Evolutionary conservation across 2,113 vertebrate species (phyloP).

Genomic region (Spea bombifrons): DNA sequence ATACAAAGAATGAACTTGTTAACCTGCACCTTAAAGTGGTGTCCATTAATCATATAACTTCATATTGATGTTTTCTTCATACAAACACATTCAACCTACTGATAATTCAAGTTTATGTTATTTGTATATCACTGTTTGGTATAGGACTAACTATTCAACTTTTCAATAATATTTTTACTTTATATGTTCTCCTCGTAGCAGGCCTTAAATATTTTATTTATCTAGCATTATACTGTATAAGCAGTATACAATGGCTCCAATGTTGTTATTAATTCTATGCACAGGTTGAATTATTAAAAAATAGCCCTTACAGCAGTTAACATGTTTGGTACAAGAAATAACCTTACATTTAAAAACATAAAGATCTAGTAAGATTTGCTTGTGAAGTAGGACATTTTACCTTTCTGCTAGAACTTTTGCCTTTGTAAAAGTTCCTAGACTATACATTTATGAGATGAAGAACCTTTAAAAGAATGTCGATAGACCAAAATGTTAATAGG

Average conservation of each 20-base stretch:
- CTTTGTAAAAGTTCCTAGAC: conserved; percentile 21
- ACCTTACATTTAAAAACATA: conserved; percentile 26
- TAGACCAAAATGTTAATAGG: conserved; percentile 41
- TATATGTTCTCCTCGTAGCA: neutral
- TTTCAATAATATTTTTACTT: neutral
- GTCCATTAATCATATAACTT: too few species aligned
- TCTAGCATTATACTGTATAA: neutral
- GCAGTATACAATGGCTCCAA: neutral
- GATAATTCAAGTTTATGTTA: too few species aligned
- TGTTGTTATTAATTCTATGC: neutral
- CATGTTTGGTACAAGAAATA: conserved; percentile 8
- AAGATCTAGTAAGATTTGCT: neutral
- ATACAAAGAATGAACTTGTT: too few species aligned
- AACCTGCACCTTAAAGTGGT: too few species aligned
- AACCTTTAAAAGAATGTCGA: conserved; percentile 29
- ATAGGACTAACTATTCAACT: too few species aligned
- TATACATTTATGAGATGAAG: conserved; percentile 34
- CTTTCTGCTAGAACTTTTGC: conserved; percentile 15
- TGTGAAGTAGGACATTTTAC: conserved; percentile 24
- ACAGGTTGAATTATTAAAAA: conserved; percentile 19
- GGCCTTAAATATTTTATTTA: neutral
- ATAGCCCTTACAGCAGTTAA: conserved; percentile 11
- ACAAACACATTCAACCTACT: too few species aligned
- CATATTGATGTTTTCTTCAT: too few species aligned
- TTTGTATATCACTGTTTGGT: too few species aligned